Evolutionary conservation across 2,888 invertebrate genomes (phyloP), one percentile per base, ranked within the genome.

Genomic region (Halictus quadricinctus): DNA sequence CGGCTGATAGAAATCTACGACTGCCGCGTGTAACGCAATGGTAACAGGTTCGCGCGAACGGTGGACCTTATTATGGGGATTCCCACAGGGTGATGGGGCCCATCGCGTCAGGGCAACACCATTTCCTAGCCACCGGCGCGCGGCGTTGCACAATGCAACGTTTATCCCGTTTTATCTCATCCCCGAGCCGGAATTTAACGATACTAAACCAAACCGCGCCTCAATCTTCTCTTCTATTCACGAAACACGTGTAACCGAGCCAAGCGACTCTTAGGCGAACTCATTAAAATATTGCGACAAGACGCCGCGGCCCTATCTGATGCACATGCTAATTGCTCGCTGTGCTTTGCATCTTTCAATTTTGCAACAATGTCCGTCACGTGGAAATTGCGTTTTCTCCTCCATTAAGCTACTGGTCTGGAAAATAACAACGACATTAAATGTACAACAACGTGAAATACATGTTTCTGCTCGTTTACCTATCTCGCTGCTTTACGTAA

Each of bases 1-100:
- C 29, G n/a, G 73, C 74, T 73, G 76, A 83, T 83, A 73, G 29
- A 25, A 73, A 83, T 83, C 76, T 83, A 73, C 73, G n/a, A 36
- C 6, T 41, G 29, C 58, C 12, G 36, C 69, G 12, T 48, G 21
- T 83, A 66, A 82, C 46, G 83, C 66, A 83, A 83, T n/a, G 66
- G 36, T 66, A 58, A 66, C 41, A 72, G 36, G 66, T 81, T 81
- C 82, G 36, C 81, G 76, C 69, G 72, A 69, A 73, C 43, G 46
- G 46, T 76, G 60, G 82, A 81, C 76, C 46, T 21, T 41, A 72
- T 29, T 25, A 36, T 36, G 29, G 48, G 50, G 15, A 72, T 83
- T 83, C 83, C 58, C 83, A 83, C 58, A 29, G 76, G 76, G 66
- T 69, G 76, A 81, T 46, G 46, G 76, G 58, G 25, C 46, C 76